phyloP scores from a whole-genome alignment of 2,113 vertebrate genomes.

The Oreotragus oreotragus region DNA sequence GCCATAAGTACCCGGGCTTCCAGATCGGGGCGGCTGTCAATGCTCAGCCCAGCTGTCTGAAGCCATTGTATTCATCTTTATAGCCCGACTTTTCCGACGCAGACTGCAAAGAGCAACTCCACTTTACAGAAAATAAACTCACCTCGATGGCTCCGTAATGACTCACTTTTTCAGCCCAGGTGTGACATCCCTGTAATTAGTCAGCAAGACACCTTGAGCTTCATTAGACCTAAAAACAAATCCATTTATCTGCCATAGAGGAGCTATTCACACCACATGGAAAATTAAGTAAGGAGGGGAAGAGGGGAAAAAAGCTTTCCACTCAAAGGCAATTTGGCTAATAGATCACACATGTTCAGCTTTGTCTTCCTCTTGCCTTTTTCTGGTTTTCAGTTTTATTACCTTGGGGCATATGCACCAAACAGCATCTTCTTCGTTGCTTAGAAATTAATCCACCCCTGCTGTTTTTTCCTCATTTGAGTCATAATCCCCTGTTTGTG shows the following conservation, averaged over 20 bases:
- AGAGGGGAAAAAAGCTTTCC: background rate
- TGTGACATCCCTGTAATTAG: slow-evolving; percentile 42
- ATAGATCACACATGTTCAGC: slow-evolving; percentile 73
- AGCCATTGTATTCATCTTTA: background rate
- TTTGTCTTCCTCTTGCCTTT: slow-evolving; percentile 51
- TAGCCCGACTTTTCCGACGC: background rate
- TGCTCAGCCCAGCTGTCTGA: slow-evolving; percentile 43
- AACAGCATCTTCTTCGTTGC: slow-evolving; percentile 69
- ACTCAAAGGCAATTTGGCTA: slow-evolving; percentile 76
- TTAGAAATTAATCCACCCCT: slow-evolving; percentile 70
- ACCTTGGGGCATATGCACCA: slow-evolving; percentile 73
- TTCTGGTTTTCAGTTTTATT: slow-evolving; percentile 66
- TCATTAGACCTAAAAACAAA: slow-evolving; percentile 49
- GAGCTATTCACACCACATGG: slow-evolving; percentile 63
- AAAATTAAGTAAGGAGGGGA: slow-evolving; percentile 55
- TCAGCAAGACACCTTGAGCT: slow-evolving; percentile 44
- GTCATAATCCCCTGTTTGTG: slow-evolving; percentile 66
- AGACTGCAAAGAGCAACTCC: background rate
- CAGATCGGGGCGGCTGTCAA: background rate
- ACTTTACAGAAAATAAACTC: slow-evolving; percentile 44
- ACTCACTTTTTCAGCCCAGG: slow-evolving; percentile 50
- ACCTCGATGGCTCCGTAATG: slow-evolving; percentile 1
- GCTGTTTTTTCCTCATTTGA: slow-evolving; percentile 63
- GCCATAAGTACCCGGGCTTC: background rate
- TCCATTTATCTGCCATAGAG: slow-evolving; percentile 65